Base-by-base conservation (phyloP, 2,797 vertebrate species). In the Hydrolagus colliei region DNA sequence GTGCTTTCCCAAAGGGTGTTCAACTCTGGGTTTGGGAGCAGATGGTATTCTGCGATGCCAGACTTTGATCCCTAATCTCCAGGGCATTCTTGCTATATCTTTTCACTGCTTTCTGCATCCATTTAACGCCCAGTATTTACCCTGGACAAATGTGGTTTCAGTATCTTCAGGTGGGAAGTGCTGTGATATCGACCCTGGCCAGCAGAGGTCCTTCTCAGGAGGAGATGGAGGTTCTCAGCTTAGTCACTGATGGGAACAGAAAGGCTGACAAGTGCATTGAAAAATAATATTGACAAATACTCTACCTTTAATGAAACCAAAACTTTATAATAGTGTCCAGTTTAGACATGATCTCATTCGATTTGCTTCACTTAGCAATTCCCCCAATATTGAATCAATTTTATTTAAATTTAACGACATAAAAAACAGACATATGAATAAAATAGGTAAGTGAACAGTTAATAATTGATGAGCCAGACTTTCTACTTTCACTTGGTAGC, bases 341-440 rank as follows among this genome's bases (percentile, higher is more conserved):
- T 52, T 52, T 52, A 52, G 0, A 1, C 2, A 52, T 52, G 41
- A 3, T 6, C 41, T 52, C 41, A 52, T 52, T 52, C 41, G 6
- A 52, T 52, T 6, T 52, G 41, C 41, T 52, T 52, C 41, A 52
- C 41, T 52, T 52, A 3, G 41, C 41, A 52, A 27, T 52, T 0
- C 41, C 41, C 41, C 41, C 41, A 52, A 52, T 52, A 52, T 27
- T 52, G 41, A 52, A 52, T 52, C 1, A 6, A 52, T 52, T 27
- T 27, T 52, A 6, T 52, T n/a, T 18, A 4, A 41, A 65, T 18
- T 12, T 7, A 13, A 16, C 10, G 8, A 16, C 6, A 52, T 71
- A 84, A 84, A 27, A 82, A 71, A 84, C 41, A 71, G 32, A 71
- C 18, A 71, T 71, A 84, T 71, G 68, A 84, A 71, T 84, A 84